A percentile compares a stretch with the other conserved stretches of the same genome.
Evolutionary conservation across 2,113 vertebrate genomes (phyloP).

Genomic region (Albula goreensis): DNA sequence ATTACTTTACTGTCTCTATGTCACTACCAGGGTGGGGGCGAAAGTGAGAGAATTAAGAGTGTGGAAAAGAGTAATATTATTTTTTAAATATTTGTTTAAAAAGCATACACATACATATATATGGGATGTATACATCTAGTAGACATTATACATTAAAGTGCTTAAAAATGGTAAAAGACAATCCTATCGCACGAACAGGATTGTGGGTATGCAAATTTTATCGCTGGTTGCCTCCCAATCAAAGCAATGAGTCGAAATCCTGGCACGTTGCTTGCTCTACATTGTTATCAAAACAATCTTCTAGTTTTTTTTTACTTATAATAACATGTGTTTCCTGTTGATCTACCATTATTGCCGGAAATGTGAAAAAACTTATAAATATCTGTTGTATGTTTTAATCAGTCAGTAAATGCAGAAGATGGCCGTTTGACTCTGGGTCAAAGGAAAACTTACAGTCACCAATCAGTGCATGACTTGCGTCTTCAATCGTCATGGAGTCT

Average conservation of each 20-base stretch:
- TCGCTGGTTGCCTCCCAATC: slow-evolving; percentile 31
- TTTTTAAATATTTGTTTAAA: no score
- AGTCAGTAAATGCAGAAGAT: slow-evolving; percentile 21
- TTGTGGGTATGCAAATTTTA: slow-evolving; percentile 16
- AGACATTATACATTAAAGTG: not conserved
- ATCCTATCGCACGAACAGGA: slow-evolving; percentile 16
- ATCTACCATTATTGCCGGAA: not conserved
- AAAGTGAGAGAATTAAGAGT: not conserved
- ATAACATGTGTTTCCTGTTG: not conserved
- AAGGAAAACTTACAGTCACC: not conserved
- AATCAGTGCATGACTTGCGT: not conserved
- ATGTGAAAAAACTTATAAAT: not conserved
- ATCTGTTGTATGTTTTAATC: not conserved
- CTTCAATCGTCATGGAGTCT: not conserved
- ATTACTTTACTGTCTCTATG: not conserved
- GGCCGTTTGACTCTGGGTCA: slow-evolving; percentile 5
- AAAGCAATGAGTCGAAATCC: not conserved
- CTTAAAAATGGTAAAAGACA: not conserved
- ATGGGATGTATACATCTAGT: no score
- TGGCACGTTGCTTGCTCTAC: not conserved
- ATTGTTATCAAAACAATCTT: not conserved
- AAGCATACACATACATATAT: no score
- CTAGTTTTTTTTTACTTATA: not conserved
- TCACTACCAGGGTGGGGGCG: not conserved
- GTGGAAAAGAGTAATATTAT: not conserved